Evolutionary conservation across 2,888 invertebrate genomes (phyloP).

Genomic region (Neria commutata): DNA sequence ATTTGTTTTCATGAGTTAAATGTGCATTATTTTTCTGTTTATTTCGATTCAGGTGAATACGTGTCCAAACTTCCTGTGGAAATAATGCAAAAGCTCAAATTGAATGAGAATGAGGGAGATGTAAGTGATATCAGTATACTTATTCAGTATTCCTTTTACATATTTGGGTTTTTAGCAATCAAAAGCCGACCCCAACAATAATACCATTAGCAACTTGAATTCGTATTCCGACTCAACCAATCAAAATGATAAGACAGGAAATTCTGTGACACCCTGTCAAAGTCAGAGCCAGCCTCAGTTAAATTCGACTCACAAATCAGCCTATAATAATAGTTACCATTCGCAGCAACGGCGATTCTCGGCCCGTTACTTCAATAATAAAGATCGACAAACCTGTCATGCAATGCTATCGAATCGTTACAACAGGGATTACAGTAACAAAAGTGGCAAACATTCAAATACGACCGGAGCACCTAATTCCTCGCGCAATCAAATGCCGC

Average conservation of each 20-base stretch:
- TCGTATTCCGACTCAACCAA: neutral
- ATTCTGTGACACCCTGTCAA: neutral
- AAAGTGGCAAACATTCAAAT: constrained; percentile 30
- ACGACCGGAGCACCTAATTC: constrained; percentile 2
- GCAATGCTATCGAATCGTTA: constrained; percentile 11
- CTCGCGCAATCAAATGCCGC: neutral
- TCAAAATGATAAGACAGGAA: constrained; percentile 2
- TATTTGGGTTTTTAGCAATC: constrained; percentile 13
- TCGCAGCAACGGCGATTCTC: constrained; percentile 38
- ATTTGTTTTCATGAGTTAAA: neutral
- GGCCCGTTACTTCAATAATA: constrained; percentile 45
- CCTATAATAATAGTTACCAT: too few species aligned
- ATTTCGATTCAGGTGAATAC: too few species aligned
- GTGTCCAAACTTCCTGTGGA: too few species aligned
- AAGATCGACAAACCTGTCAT: constrained; percentile 30
- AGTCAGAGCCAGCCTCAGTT: too few species aligned
- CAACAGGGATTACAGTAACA: constrained; percentile 7
- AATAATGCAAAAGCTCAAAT: constrained; percentile 26
- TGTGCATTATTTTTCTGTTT: too few species aligned
- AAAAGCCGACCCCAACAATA: constrained; percentile 38
- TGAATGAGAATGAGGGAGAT: constrained; percentile 38
- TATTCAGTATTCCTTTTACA: neutral
- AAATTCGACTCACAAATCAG: too few species aligned
- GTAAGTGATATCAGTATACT: neutral
- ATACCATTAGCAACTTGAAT: constrained; percentile 1